Evolutionary conservation across 2,888 invertebrate genomes (phyloP).

Genomic region (Tetheella fluctuosa): DNA sequence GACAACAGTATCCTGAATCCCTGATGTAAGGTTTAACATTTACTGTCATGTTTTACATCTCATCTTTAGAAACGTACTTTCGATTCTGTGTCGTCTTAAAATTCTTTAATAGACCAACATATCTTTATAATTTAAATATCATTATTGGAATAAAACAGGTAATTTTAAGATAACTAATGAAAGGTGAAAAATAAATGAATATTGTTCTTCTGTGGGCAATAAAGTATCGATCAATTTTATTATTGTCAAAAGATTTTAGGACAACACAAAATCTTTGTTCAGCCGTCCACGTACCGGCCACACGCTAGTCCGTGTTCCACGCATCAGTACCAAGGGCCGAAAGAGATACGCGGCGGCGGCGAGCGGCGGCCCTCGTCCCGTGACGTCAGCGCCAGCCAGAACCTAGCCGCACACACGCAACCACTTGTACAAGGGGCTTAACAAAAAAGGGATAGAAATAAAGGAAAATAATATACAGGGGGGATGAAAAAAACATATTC

Average conservation of each 20-base stretch:
- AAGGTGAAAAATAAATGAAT: neutral
- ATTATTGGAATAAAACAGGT: neutral
- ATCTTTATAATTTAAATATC: neutral
- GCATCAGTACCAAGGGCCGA: constrained; percentile 81
- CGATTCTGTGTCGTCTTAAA: neutral
- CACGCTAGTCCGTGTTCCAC: constrained; percentile 33
- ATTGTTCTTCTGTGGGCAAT: too few species aligned
- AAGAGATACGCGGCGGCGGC: constrained; percentile 79
- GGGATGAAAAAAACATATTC: constrained; percentile 5
- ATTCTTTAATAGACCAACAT: neutral
- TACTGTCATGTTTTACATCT: neutral
- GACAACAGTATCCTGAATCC: neutral
- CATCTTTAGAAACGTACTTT: neutral
- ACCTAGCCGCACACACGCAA: constrained; percentile 59
- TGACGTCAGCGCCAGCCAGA: constrained; percentile 71
- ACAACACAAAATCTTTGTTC: constrained; percentile 15
- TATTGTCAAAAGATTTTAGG: neutral
- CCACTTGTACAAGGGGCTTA: constrained; percentile 33
- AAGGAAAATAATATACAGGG: constrained; percentile 30
- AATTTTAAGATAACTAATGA: neutral
- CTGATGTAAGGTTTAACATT: neutral
- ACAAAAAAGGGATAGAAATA: constrained; percentile 41
- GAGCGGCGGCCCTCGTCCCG: constrained; percentile 63
- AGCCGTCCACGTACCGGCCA: constrained; percentile 41
- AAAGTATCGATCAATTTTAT: neutral